phyloP scores from a whole-genome alignment of 2,888 invertebrate genomes.

The Thalpophila matura region DNA sequence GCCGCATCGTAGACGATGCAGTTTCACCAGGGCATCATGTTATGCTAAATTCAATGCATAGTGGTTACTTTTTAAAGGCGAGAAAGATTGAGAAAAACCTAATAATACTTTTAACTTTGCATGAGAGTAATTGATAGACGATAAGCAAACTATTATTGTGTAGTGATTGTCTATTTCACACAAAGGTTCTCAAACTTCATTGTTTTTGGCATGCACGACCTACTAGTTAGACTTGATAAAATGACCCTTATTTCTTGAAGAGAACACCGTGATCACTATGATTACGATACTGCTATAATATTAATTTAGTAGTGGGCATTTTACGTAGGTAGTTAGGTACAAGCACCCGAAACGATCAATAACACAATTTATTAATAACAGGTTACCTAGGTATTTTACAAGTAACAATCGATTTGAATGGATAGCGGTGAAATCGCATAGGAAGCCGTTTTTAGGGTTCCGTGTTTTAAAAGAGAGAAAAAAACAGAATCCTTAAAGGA shows the following conservation, averaged over 20 bases:
- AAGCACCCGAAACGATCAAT: too few relatives aligned
- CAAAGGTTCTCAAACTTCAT: slow-evolving; percentile 3
- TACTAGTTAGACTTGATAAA: not conserved
- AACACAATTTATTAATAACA: too few relatives aligned
- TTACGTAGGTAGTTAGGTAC: too few relatives aligned
- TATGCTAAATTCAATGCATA: slow-evolving; percentile 68
- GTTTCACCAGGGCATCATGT: slow-evolving; percentile 80
- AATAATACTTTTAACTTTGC: too few relatives aligned
- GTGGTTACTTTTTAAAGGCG: slow-evolving; percentile 46
- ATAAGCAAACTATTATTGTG: slow-evolving; percentile 9
- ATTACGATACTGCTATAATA: not conserved
- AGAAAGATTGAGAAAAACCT: not conserved
- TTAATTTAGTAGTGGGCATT: too few relatives aligned
- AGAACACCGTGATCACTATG: not conserved
- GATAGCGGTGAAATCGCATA: too few relatives aligned
- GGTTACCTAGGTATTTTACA: too few relatives aligned
- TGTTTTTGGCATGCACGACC: slow-evolving; percentile 9
- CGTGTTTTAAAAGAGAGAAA: too few relatives aligned
- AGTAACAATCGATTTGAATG: too few relatives aligned
- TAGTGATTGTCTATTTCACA: not conserved
- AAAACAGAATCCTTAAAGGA: too few relatives aligned
- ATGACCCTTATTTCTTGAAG: not conserved
- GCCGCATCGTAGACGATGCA: slow-evolving; percentile 80
- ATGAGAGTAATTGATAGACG: slow-evolving; percentile 6
- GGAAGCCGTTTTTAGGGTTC: too few relatives aligned